Evolutionary conservation across 2,113 vertebrate genomes (phyloP), one percentile per base, ranked within the genome.

Genomic region (Ammodramus savannarum): DNA sequence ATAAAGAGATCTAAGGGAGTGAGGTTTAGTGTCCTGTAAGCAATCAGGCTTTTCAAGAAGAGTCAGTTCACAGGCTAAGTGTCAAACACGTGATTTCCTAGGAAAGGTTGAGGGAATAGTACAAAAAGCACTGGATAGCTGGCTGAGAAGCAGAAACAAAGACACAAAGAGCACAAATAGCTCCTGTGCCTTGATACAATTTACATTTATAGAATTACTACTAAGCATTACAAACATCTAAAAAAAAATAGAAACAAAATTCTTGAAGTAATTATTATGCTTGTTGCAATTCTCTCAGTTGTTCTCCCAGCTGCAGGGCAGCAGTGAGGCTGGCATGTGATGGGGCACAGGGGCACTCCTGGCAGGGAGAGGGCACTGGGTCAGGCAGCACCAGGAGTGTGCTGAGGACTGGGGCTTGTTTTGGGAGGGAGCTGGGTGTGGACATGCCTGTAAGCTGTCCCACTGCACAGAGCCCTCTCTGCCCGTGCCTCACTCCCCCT

Each of bases 331-430:
- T 66, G 48, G 19, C 19, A 5, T 1, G 22, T 26, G 69, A 13
- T 1, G 34, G 29, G 65, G 43, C 68, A 80, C 22, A 20, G 4
- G 38, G 75, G 48, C 36, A 43, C 11, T 51, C 5, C 36, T 44
- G 62, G 32, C 7, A 58, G n/a, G 65, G 77, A 31, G 68, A 61
- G 63, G 69, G 48, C 23, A 22, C 26, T 7, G 58, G 21, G 31
- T 16, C 32, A 68, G 71, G 46, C 58, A 76, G 62, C 62, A 51
- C 1, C 0, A 0, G 54, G 58, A 63, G 11, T 0, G 0, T 44
- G 38, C 25, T n/a, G 61, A 25, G 32, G 16, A 17, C 12, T 34
- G 39, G 26, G 29, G 29, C 26, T 72, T 7, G 0, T 55, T 80
- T 32, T 46, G 12, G 67, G 21, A 61, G 36, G 58, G 20, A 59